phyloP scores from a whole-genome alignment of 2,888 invertebrate species.

The Strigamia crassipes region DNA sequence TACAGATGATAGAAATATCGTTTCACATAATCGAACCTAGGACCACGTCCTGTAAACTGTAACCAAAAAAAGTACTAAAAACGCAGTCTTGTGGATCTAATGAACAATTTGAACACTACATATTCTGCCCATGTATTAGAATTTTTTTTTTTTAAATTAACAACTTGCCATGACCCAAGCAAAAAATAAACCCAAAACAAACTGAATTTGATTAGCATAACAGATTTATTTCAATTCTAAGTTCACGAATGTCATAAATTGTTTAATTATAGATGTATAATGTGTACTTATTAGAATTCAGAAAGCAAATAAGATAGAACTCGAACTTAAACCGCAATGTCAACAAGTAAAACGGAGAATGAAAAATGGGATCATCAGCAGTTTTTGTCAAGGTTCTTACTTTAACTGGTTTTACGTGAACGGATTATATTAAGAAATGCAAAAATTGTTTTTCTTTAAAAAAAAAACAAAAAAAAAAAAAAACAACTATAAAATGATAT shows the following conservation, averaged over 20 bases:
- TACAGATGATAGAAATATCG: neutral
- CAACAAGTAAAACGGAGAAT: slow-evolving; percentile 18
- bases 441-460: neutral
- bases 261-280: neutral
- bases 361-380: slow-evolving; percentile 13
- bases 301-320: neutral
- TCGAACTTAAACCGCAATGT: slow-evolving; percentile 23
- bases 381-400: neutral
- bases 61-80: neutral
- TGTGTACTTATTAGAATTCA: neutral
- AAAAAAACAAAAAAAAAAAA: neutral
- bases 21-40: neutral
- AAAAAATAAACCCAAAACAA: neutral
- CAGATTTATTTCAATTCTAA: neutral
- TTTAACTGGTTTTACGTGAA: neutral
- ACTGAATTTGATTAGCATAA: neutral
- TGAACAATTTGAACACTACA: neutral
- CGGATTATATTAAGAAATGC: neutral
- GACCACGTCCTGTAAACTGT: neutral
- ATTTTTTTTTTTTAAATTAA: neutral
- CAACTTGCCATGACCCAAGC: neutral
- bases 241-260: neutral
- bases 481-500: neutral
- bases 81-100: neutral
- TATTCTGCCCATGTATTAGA: no score